Conservation (phyloP, 2,888 invertebrate species). For the Meganola albula region DNA sequence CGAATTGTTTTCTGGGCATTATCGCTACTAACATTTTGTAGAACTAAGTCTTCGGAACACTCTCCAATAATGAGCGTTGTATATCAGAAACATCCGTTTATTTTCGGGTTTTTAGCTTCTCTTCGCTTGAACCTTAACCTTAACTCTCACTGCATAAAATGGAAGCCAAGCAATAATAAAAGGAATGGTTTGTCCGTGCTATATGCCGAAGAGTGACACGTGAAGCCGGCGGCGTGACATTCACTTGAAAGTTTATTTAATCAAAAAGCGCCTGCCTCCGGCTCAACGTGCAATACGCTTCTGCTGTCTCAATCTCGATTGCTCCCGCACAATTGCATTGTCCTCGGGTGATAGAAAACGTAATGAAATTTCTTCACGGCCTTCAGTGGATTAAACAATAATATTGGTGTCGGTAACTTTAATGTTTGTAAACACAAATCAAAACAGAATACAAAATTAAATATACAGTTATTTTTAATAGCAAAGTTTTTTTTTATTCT, state of each 20-base stretch:
- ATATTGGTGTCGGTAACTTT: slow-evolving; percentile 42
- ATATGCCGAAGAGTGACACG: slow-evolving; percentile 56
- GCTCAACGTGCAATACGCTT: slow-evolving; percentile 46
- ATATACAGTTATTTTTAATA: too few relatives aligned
- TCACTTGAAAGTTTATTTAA: slow-evolving; percentile 72
- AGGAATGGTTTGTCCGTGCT: slow-evolving; percentile 50
- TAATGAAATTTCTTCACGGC: slow-evolving; percentile 68
- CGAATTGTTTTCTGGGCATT: too few relatives aligned
- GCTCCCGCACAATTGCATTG: slow-evolving; percentile 64
- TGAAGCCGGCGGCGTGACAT: slow-evolving; percentile 58
- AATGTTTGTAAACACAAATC: slow-evolving; percentile 44
- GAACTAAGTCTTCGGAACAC: too few relatives aligned
- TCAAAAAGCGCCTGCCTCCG: slow-evolving; percentile 56
- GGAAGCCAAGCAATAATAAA: too few relatives aligned
- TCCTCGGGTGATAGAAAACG: slow-evolving; percentile 64
- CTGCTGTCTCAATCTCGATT: slow-evolving; percentile 69
- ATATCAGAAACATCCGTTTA: too few relatives aligned
- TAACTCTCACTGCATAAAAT: too few relatives aligned
- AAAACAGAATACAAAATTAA: too few relatives aligned
- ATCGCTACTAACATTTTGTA: too few relatives aligned
- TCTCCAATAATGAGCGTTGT: too few relatives aligned
- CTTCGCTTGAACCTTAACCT: too few relatives aligned
- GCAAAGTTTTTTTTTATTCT: too few relatives aligned
- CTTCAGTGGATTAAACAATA: slow-evolving; percentile 46
- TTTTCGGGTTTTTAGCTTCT: too few relatives aligned